Base-by-base conservation (phyloP, 37 sponge, comb jelly and placozoan species). In the Haliclona indistincta region DNA sequence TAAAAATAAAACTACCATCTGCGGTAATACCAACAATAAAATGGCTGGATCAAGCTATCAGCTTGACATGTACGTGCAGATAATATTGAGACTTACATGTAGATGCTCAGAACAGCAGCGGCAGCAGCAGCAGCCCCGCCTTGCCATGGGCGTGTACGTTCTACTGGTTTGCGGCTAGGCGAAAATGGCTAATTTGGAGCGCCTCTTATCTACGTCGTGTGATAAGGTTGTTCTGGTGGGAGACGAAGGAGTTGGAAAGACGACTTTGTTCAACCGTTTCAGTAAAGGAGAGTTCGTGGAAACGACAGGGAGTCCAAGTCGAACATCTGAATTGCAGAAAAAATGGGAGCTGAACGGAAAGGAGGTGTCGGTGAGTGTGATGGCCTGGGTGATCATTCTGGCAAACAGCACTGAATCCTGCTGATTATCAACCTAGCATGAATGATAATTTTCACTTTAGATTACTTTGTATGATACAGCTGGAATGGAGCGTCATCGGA, bases 231-330 rank as follows among this genome's bases (percentile, higher is more conserved):
- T 90, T 35, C 62, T 90, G 36, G 77, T 90, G 13, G 91, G 91
- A 29, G 86, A 90, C 55, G 91, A 81, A 11, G 91, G 86, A 0
- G 91, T 90, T 19, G 91, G 91, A 15, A 90, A 90, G 71, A 84
- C 86, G 19, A 49, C 81, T 4, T 54, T 90, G 15, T 90, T 90
- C 64, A 55, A 58, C 34, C 70, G 86, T 6, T 85, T 85, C 78
- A 80, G 76, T 61, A 80, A 74, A 5, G 86, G 78, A 40, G 45
- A 72, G 60, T 90, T 90, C 43, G 45, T 47, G 19, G 78, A 81
- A 42, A 10, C 38, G 28, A 61, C 61, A 0, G 43, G 67, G 19
- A 74, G 78, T 52, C 73, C 78, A 40, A 79, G 74, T 33, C 79
- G 53, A 81, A 70, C 68, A 22, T 81, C 76, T 33, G 81, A 86